Percentiles rank a stretch among this genome's conserved stretches.
These are phyloP conservation scores for Wiebesia pumilae DNA, from an alignment of 1,140 invertebrate species.

Conservation along the genomic window DNA sequence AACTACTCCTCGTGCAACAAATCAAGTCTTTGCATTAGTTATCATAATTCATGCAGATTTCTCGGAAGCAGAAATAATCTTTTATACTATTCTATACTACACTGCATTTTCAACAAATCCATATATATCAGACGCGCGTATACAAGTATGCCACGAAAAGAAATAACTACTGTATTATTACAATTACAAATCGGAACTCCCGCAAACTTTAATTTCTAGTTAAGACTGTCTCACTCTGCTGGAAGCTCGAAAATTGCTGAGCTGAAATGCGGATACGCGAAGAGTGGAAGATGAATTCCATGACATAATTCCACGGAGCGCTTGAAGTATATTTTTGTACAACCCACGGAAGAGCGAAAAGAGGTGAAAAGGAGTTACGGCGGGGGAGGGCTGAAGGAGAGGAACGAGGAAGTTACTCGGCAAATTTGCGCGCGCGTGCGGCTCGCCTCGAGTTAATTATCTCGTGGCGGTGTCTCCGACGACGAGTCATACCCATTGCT, in stretches of 20 bases:
- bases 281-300: slow-evolving; percentile 24
- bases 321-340: slow-evolving; percentile 18
- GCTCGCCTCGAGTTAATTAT: slow-evolving; percentile 27
- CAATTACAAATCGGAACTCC: slow-evolving; percentile 1
- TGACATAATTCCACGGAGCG: slow-evolving; percentile 32
- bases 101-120: slow-evolving; percentile 27
- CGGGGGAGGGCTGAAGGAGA: background rate
- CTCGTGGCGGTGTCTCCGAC: background rate
- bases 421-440: background rate
- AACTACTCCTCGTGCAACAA: background rate
- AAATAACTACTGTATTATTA: slow-evolving; percentile 2
- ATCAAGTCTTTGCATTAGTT: slow-evolving; percentile 20
- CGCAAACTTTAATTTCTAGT: background rate
- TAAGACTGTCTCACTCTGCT: background rate
- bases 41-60: slow-evolving; percentile 12
- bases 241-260: background rate
- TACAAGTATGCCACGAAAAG: background rate
- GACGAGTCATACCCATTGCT: slow-evolving; percentile 26
- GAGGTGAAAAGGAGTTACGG: background rate
- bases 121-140: background rate
- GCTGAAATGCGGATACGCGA: slow-evolving; percentile 7
- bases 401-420: slow-evolving; percentile 17
- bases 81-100: no score
- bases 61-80: background rate
- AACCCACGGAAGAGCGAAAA: slow-evolving; percentile 1